Evolutionary conservation across 2,888 invertebrate genomes (phyloP), one percentile per base, ranked within the genome.

Genomic region (Abrostola triplasia): DNA sequence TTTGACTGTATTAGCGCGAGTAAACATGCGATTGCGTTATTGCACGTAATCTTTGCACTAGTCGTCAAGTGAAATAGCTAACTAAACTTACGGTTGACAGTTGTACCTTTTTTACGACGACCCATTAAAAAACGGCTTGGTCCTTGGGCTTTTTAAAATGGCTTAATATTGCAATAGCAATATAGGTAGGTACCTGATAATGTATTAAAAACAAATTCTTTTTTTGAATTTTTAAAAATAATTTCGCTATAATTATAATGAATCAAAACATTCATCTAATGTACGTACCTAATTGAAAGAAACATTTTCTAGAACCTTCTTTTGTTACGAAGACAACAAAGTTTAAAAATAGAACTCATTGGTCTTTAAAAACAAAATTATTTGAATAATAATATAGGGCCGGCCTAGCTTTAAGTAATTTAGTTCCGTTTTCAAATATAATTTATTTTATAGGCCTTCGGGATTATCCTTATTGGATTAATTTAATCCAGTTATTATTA

Each of bases 11-110:
- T 73, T 59, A 67, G 51, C 36, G 41, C 54, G 49, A 61, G 81
- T 76, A 73, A 80, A 78, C 62, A 79, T 49, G 40, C 52, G 57
- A 76, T 80, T 80, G 79, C 70, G 76, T 70, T 72, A 65, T 42
- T 56, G 38, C 52, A 73, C 70, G 76, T 76, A 78, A 71, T 80
- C 70, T 79, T 80, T 70, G 75, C 70, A 74, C 72, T 50, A 57
- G 64, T 73, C 60, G 63, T 59, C 54, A 57, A 60, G 58, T 60
- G 57, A 67, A 78, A 68, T 63, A 59, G 44, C 64, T 64, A 36
- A 53, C 53, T 49, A 53, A 53, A 49, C 63, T 54, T 24, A 24
- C 24, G 1, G 24, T 24, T 24, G 24, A 24, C 24, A 24, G 24
- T 24, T 24, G 24, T 24, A 24, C 24, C 24, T 24, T 24, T 24